phyloP scores from a whole-genome alignment of 64 coral and sea anemone genomes.

The Trachythela sp. region DNA sequence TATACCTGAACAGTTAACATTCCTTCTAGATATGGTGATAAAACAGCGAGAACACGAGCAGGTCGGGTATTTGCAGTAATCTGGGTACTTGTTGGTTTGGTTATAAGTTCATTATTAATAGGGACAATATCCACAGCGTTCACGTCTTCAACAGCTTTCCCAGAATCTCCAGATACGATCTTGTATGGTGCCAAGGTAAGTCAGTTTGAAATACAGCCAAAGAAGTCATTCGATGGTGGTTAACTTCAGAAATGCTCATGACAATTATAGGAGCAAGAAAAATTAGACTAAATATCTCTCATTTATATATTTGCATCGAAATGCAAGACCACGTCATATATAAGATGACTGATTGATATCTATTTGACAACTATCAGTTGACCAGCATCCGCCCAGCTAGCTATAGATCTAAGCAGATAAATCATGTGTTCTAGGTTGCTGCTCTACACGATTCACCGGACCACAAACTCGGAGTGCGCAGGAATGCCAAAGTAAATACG shows the following conservation, averaged over 20 bases:
- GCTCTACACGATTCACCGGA: conserved; percentile 51
- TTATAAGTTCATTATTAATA: neutral
- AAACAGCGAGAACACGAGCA: neutral
- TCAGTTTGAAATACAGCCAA: too few species aligned
- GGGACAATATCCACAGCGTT: neutral
- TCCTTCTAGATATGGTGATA: neutral
- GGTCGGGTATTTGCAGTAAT: neutral
- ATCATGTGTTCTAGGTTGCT: conserved; percentile 22
- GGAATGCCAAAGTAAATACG: conserved; percentile 51
- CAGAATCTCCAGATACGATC: neutral
- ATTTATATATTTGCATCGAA: too few species aligned
- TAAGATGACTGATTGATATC: too few species aligned
- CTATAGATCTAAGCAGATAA: neutral
- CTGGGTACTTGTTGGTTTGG: neutral
- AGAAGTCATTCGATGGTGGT: too few species aligned
- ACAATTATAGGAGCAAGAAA: too few species aligned
- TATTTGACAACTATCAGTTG: too few species aligned
- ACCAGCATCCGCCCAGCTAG: too few species aligned
- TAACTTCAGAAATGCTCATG: too few species aligned
- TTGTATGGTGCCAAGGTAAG: neutral
- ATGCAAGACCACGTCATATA: too few species aligned
- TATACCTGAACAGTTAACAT: too few species aligned
- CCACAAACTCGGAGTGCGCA: conserved; percentile 43
- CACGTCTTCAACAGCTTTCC: neutral
- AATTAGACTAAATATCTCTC: too few species aligned